Conservation (phyloP, 2,113 vertebrate species). For the Trochalopteron elliotii region DNA sequence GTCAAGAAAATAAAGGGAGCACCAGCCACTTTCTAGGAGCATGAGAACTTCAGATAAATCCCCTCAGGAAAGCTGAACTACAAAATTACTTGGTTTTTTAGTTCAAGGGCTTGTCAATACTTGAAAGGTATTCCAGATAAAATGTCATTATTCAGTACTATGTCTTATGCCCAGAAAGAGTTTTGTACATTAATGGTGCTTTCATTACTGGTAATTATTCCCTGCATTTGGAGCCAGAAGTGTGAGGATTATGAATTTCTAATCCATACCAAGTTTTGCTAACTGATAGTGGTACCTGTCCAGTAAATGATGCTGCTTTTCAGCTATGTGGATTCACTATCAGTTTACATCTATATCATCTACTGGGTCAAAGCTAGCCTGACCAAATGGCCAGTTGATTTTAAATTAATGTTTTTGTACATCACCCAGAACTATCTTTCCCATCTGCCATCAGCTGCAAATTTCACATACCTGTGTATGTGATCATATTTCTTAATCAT, state of each 20-base stretch:
- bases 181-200: not conserved
- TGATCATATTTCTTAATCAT: not conserved
- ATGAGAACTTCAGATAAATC: not conserved
- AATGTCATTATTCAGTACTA: not conserved
- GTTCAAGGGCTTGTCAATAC: not conserved
- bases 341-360: not conserved
- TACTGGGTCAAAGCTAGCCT: not conserved
- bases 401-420: not conserved
- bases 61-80: not conserved
- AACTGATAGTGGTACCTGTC: not conserved
- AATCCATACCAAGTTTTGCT: not conserved
- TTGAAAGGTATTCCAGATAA: not conserved
- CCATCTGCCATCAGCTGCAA: not conserved
- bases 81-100: not conserved
- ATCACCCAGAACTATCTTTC: not conserved
- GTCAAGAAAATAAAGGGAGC: not conserved
- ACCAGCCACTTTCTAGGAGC: not conserved
- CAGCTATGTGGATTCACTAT: not conserved
- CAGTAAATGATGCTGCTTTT: not conserved
- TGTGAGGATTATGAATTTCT: not conserved
- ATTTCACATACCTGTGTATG: not conserved
- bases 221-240: not conserved
- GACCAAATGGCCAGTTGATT: not conserved
- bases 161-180: not conserved
- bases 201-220: not conserved